phyloP scores from a whole-genome alignment of 2,797 vertebrate genomes.

The Megaceryle alcyon region DNA sequence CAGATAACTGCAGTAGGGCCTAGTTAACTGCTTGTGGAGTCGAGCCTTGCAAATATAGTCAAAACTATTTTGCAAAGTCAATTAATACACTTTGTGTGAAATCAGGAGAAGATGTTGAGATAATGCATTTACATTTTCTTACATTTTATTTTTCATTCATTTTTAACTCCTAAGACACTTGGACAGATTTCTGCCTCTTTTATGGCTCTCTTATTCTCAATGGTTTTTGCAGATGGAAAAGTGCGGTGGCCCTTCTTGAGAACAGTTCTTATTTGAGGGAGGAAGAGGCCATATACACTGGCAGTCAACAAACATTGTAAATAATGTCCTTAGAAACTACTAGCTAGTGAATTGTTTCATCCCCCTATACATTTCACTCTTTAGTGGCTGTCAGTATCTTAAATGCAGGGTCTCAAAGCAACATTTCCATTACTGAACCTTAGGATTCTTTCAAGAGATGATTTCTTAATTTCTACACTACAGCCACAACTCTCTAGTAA shows the following conservation, averaged over 20 bases:
- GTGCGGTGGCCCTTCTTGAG: not conserved
- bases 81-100: not conserved
- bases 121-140: not conserved
- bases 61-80: not conserved
- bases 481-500: not conserved
- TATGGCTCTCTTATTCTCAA: not conserved
- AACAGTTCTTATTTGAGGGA: not conserved
- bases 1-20: not conserved
- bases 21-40: not conserved
- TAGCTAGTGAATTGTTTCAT: not conserved
- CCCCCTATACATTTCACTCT: not conserved
- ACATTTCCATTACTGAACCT: not conserved
- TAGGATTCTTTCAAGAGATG: not conserved
- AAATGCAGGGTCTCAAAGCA: not conserved
- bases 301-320: not conserved
- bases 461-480: not conserved
- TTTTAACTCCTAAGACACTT: not conserved
- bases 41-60: fast-evolving
- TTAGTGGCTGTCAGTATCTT: not conserved
- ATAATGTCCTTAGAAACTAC: not conserved
- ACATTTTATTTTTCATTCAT: not conserved
- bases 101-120: not conserved
- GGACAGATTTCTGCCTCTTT: not conserved
- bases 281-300: not conserved
- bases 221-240: not conserved